Percentiles rank a stretch among this genome's conserved stretches.
phyloP scores from a whole-genome alignment of 2,888 invertebrate species.

The Crocallis elinguaria region DNA sequence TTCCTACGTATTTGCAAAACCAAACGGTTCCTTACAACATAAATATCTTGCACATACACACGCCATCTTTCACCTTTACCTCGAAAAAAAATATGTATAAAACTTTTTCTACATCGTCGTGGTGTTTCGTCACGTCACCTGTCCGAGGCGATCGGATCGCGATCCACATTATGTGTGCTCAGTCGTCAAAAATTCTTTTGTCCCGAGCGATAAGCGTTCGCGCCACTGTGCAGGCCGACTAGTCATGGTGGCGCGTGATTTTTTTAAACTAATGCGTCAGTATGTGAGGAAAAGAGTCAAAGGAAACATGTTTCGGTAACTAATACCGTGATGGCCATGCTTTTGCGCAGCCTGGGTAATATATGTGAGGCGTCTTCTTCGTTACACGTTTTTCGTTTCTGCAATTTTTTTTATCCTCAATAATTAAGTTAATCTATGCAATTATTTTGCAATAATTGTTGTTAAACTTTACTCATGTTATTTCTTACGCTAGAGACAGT shows the following conservation, averaged over 20 bases:
- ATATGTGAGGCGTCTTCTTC: too few species aligned
- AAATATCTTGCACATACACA: slow-evolving; percentile 1
- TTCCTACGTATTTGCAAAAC: background rate
- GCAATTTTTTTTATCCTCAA: too few species aligned
- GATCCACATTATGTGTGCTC: slow-evolving; percentile 74
- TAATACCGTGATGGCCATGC: too few species aligned
- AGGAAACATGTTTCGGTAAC: too few species aligned
- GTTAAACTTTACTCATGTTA: too few species aligned
- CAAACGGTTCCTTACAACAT: too few species aligned
- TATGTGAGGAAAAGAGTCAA: background rate
- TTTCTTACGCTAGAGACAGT: too few species aligned
- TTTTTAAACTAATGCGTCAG: slow-evolving; percentile 45
- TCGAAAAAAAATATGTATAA: slow-evolving; percentile 18
- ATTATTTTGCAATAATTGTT: too few species aligned
- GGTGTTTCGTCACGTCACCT: slow-evolving; percentile 73
- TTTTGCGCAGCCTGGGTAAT: too few species aligned
- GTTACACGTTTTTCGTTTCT: too few species aligned
- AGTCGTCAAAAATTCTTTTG: slow-evolving; percentile 79
- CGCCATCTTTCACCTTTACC: slow-evolving; percentile 17
- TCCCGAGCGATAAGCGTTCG: slow-evolving; percentile 62
- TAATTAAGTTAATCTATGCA: too few species aligned
- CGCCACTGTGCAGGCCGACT: slow-evolving; percentile 45
- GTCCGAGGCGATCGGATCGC: slow-evolving; percentile 65
- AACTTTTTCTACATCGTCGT: slow-evolving; percentile 37
- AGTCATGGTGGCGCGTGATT: slow-evolving; percentile 40